Evolutionary conservation across 2,113 vertebrate species (phyloP).

Genomic region (Raphicerus campestris): DNA sequence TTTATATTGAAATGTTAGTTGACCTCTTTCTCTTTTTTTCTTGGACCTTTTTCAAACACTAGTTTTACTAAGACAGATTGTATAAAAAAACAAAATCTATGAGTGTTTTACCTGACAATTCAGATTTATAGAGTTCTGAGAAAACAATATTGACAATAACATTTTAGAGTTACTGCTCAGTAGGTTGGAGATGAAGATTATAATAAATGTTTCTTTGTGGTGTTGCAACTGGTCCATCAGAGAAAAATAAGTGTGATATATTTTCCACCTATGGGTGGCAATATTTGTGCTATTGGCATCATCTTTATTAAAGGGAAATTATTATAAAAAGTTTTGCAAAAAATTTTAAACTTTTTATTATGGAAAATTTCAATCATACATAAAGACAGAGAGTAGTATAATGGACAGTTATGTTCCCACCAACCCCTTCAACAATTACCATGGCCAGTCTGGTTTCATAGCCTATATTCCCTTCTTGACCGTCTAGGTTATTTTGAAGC

Average conservation of each 20-base stretch:
- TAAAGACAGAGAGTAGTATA: neutral
- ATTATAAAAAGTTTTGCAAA: conserved; percentile 15
- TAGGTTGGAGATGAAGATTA: neutral
- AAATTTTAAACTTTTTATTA: too few species aligned
- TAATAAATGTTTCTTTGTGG: neutral
- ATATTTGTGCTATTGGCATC: neutral
- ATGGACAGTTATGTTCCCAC: neutral
- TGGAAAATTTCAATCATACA: neutral
- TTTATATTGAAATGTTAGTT: neutral
- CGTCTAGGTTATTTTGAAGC: neutral
- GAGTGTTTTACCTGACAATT: neutral
- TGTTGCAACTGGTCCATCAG: neutral
- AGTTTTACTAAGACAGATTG: neutral
- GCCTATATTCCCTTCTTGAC: neutral
- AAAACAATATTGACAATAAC: neutral
- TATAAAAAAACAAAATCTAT: neutral
- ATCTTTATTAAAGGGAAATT: neutral
- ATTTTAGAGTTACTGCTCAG: neutral
- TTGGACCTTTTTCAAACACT: neutral
- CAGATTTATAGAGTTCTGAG: neutral
- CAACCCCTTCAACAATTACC: neutral
- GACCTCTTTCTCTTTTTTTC: neutral
- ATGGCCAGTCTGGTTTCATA: neutral
- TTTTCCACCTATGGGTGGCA: conserved; percentile 50
- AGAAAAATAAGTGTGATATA: conserved; percentile 8